A percentile compares a stretch with the other conserved stretches of the same genome.
These are phyloP conservation scores for Haplochromis burtoni DNA, from an alignment of 2,113 vertebrate genomes.

Conservation along the genomic window DNA sequence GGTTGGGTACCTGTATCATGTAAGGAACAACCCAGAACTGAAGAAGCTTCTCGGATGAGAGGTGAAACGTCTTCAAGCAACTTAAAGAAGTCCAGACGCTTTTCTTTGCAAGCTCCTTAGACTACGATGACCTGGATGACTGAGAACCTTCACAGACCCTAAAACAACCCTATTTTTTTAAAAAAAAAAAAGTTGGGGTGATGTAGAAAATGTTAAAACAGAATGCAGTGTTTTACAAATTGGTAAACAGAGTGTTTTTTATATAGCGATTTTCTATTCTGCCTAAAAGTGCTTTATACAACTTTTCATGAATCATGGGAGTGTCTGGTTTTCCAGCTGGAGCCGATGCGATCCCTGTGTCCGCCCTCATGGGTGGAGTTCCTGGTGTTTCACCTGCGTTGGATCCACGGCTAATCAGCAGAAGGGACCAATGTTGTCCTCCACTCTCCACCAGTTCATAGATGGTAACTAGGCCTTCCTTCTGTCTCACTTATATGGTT, in stretches of 20 bases:
- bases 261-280: neutral
- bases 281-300: rapidly evolving
- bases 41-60: too few relatives aligned
- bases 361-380: rapidly evolving
- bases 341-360: neutral
- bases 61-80: too few relatives aligned
- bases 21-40: neutral
- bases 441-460: too few relatives aligned
- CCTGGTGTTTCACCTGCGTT: neutral
- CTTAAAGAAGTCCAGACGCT: too few relatives aligned
- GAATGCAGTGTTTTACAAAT: neutral
- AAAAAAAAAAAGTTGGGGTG: neutral
- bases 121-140: too few relatives aligned
- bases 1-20: neutral
- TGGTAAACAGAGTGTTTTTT: neutral
- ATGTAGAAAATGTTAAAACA: neutral
- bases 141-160: too few relatives aligned
- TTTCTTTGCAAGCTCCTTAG: too few relatives aligned
- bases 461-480: too few relatives aligned
- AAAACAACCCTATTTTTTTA: neutral
- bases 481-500: too few relatives aligned
- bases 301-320: neutral
- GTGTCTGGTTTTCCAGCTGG: neutral
- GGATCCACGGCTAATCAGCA: too few relatives aligned
- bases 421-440: too few relatives aligned